These are phyloP conservation scores for Acanthurus tractus DNA, from an alignment of 2,797 vertebrate genomes.

Conservation along the genomic window DNA sequence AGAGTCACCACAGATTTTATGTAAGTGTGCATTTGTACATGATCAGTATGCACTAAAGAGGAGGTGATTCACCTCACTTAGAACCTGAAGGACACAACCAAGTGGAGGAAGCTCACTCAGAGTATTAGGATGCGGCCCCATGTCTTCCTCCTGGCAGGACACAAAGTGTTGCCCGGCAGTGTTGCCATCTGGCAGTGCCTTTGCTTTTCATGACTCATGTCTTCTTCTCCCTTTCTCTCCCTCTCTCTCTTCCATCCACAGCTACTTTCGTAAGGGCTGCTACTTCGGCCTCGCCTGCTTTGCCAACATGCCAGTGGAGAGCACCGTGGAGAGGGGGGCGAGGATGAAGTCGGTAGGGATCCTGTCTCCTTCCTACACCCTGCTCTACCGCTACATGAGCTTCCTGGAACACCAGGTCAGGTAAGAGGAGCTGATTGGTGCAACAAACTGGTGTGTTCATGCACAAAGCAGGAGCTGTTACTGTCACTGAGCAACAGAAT, in stretches of 20 bases:
- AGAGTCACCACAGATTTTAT: slow-evolving; percentile 95
- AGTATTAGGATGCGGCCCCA: slow-evolving; percentile 50
- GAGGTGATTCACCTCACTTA: slow-evolving; percentile 10
- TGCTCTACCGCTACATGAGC: slow-evolving; percentile 96
- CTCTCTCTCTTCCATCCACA: slow-evolving; percentile 60
- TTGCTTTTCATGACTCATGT: slow-evolving; percentile 64
- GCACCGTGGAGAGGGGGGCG: slow-evolving; percentile 91
- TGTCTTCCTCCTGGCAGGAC: slow-evolving; percentile 56
- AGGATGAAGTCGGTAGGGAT: slow-evolving; percentile 98
- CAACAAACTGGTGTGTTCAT: background rate
- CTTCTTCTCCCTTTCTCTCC: slow-evolving; percentile 40
- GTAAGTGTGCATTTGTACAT: slow-evolving; percentile 80
- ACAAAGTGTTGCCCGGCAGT: slow-evolving; percentile 52
- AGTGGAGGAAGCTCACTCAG: background rate
- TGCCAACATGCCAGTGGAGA: slow-evolving; percentile 97
- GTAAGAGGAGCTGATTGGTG: slow-evolving; percentile 79
- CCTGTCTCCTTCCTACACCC: slow-evolving; percentile 94
- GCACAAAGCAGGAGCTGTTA: background rate
- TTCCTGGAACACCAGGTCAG: slow-evolving; percentile 97
- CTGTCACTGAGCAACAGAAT: background rate
- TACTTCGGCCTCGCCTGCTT: slow-evolving; percentile 97
- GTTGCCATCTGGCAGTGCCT: slow-evolving; percentile 71
- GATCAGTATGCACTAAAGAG: background rate
- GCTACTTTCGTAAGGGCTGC: slow-evolving; percentile 94
- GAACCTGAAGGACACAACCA: background rate